Evolutionary conservation across 2,888 invertebrate genomes (phyloP).

Genomic region (Drosophila falleni): DNA sequence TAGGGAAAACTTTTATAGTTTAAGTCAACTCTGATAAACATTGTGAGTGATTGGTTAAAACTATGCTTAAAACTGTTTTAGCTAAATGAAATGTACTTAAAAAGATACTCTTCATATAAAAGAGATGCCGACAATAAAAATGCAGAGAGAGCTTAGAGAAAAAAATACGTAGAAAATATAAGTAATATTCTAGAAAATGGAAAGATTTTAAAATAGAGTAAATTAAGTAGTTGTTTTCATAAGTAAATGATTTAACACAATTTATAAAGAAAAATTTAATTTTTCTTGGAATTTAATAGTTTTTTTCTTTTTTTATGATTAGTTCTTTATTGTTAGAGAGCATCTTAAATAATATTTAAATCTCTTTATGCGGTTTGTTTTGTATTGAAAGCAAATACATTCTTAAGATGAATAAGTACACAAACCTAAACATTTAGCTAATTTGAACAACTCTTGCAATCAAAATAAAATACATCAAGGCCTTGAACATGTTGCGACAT

Average conservation of each 20-base stretch:
- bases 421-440: background rate
- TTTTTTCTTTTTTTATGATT: too few species aligned
- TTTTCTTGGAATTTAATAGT: too few species aligned
- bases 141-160: too few species aligned
- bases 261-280: too few species aligned
- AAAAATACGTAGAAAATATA: background rate
- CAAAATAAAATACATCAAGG: background rate
- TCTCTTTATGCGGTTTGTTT: too few species aligned
- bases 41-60: constrained; percentile 31
- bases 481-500: constrained; percentile 6
- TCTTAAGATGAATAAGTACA: background rate
- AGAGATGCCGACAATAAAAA: background rate
- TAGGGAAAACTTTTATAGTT: background rate
- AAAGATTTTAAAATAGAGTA: too few species aligned
- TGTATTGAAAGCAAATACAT: too few species aligned
- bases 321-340: too few species aligned
- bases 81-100: background rate
- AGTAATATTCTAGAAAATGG: too few species aligned
- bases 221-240: too few species aligned
- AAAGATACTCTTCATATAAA: background rate
- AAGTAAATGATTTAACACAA: too few species aligned
- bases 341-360: too few species aligned
- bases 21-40: background rate
- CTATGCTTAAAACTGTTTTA: background rate
- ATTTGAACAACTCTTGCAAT: background rate